phyloP scores from a whole-genome alignment of 2,888 invertebrate genomes.

The Cerceris ruficornis region DNA sequence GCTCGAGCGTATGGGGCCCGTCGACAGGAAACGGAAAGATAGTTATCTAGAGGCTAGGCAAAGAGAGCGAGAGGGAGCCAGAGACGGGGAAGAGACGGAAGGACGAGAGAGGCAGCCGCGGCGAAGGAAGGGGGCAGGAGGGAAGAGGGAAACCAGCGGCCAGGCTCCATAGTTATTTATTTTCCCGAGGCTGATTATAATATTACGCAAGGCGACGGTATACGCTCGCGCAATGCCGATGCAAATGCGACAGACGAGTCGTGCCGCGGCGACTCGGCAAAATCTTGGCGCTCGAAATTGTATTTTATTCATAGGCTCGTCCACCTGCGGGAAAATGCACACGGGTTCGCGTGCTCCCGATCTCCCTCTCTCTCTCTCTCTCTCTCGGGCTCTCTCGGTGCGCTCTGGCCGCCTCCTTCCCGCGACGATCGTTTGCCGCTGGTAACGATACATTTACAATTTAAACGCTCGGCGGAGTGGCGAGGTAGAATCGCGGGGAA shows the following conservation, averaged over 20 bases:
- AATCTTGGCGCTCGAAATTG: slow-evolving; percentile 54
- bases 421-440: slow-evolving; percentile 45
- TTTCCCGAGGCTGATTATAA: slow-evolving; percentile 75
- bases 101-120: slow-evolving; percentile 19
- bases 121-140: slow-evolving; percentile 5
- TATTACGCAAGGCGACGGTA: slow-evolving; percentile 72
- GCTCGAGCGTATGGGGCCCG: background rate
- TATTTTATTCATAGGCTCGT: slow-evolving; percentile 70
- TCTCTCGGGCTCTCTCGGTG: background rate
- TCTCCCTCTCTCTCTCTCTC: too few species aligned
- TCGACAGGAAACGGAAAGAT: slow-evolving; percentile 74
- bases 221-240: slow-evolving; percentile 61
- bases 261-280: slow-evolving; percentile 57
- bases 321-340: slow-evolving; percentile 34
- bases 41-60: slow-evolving; percentile 65
- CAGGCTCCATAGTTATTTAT: slow-evolving; percentile 72
- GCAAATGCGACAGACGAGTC: slow-evolving; percentile 64
- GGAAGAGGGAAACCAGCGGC: slow-evolving; percentile 8
- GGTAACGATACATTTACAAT: slow-evolving; percentile 59
- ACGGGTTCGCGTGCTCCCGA: slow-evolving; percentile 25
- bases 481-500: slow-evolving; percentile 18
- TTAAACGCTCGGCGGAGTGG: slow-evolving; percentile 37
- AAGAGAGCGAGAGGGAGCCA: slow-evolving; percentile 39
- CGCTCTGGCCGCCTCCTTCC: slow-evolving; percentile 4
- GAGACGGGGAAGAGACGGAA: slow-evolving; percentile 17